Conservation (phyloP, 2,888 invertebrate genomes). For the Macrosiphum euphorbiae region DNA sequence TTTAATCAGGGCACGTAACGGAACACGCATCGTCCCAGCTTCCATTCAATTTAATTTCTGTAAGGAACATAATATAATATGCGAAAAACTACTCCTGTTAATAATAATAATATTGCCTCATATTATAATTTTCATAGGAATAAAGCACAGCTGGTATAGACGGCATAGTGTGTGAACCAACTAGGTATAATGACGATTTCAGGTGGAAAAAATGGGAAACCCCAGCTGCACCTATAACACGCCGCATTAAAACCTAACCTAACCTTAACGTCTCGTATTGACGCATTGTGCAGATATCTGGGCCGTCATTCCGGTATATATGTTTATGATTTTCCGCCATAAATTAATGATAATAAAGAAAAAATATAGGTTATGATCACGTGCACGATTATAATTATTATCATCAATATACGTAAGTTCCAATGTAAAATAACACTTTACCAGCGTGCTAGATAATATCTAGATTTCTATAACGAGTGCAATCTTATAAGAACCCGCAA, state of each 20-base stretch:
- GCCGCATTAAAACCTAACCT: not conserved
- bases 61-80: not conserved
- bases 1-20: slow-evolving; percentile 50
- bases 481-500: not conserved
- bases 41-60: not conserved
- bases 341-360: not conserved
- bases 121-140: not conserved
- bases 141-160: not conserved
- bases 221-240: not conserved
- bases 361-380: not conserved
- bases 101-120: not conserved
- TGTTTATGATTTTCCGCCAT: not conserved
- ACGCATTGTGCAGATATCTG: not conserved
- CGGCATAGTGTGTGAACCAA: not conserved
- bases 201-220: not conserved
- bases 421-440: not conserved
- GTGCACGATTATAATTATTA: not conserved
- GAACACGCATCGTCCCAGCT: not conserved
- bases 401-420: not conserved
- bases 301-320: not conserved
- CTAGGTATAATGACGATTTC: not conserved
- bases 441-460: not conserved
- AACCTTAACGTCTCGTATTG: not conserved
- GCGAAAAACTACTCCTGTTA: not conserved
- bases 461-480: not conserved